Evolutionary conservation across 2,888 invertebrate genomes (phyloP).

Genomic region (Spicauda simplicius): DNA sequence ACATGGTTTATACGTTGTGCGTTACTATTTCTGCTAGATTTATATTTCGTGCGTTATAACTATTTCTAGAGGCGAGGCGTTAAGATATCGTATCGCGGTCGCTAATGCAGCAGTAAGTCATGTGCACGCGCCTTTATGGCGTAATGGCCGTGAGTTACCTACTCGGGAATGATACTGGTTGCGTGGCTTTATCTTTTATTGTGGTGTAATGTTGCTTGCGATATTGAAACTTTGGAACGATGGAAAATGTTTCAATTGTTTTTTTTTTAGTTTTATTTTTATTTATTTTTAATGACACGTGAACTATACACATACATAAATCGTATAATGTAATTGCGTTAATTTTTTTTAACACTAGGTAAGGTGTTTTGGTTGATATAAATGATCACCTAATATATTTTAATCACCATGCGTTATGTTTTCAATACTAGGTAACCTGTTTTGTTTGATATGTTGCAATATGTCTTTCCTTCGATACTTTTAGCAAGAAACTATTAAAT

Average conservation of each 20-base stretch:
- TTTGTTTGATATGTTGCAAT: too few species aligned
- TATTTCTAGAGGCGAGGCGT: constrained; percentile 65
- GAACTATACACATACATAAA: too few species aligned
- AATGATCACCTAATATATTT: too few species aligned
- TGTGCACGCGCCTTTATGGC: constrained; percentile 71
- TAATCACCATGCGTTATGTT: too few species aligned
- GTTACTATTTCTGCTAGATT: constrained; percentile 61
- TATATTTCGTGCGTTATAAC: constrained; percentile 62
- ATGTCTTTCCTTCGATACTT: too few species aligned
- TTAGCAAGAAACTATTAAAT: too few species aligned
- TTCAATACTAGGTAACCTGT: too few species aligned
- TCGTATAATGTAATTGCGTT: too few species aligned
- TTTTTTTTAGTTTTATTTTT: too few species aligned
- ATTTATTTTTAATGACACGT: too few species aligned
- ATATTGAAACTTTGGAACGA: background rate
- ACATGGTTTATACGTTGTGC: constrained; percentile 55
- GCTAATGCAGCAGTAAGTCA: constrained; percentile 81
- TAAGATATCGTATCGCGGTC: constrained; percentile 76
- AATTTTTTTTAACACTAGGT: too few species aligned
- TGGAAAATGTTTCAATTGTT: background rate
- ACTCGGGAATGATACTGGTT: constrained; percentile 14
- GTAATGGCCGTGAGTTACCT: constrained; percentile 64
- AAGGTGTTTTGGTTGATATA: too few species aligned
- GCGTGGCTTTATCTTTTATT: constrained; percentile 23
- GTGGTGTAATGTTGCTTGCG: constrained; percentile 24